Percentiles rank a stretch among this genome's conserved stretches.
Conservation (phyloP, 2,797 vertebrate species). For the Rachycentron canadum region DNA sequence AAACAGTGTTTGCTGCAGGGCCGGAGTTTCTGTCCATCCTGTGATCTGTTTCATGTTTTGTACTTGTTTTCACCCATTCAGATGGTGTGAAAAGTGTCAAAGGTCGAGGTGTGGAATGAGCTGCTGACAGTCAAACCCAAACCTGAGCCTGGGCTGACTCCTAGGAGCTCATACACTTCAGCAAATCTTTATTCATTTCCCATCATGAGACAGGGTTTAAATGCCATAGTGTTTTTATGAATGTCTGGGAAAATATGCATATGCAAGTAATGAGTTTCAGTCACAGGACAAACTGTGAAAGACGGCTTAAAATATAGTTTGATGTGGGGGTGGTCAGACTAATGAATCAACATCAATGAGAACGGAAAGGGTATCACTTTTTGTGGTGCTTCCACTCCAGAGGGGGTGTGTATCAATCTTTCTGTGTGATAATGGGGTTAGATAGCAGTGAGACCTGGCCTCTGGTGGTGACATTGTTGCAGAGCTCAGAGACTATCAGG, state of each 20-base stretch:
- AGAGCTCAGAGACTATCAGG: slow-evolving; percentile 87
- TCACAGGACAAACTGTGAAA: slow-evolving; percentile 41
- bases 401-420: slow-evolving; percentile 85
- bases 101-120: slow-evolving; percentile 75
- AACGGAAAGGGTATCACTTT: slow-evolving; percentile 70
- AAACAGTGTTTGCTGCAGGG: slow-evolving; percentile 71
- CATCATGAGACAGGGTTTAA: slow-evolving; percentile 44
- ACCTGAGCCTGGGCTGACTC: slow-evolving; percentile 57
- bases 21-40: slow-evolving; percentile 79
- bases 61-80: slow-evolving; percentile 71
- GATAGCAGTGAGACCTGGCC: slow-evolving; percentile 88
- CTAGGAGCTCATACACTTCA: slow-evolving; percentile 41
- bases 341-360: slow-evolving; percentile 72
- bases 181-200: slow-evolving; percentile 43
- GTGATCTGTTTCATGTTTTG: slow-evolving; percentile 82
- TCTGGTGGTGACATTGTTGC: slow-evolving; percentile 92
- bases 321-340: slow-evolving; percentile 56
- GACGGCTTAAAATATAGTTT: slow-evolving; percentile 64
- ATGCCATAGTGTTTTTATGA: slow-evolving; percentile 43
- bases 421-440: slow-evolving; percentile 89
- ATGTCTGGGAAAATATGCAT: slow-evolving; percentile 40
- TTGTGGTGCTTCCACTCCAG: slow-evolving; percentile 76
- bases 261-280: slow-evolving; percentile 45
- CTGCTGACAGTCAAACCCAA: slow-evolving; percentile 59
- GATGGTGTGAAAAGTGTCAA: slow-evolving; percentile 80